phyloP scores from a whole-genome alignment of 2,888 invertebrate genomes.

The Artemia sp. region DNA sequence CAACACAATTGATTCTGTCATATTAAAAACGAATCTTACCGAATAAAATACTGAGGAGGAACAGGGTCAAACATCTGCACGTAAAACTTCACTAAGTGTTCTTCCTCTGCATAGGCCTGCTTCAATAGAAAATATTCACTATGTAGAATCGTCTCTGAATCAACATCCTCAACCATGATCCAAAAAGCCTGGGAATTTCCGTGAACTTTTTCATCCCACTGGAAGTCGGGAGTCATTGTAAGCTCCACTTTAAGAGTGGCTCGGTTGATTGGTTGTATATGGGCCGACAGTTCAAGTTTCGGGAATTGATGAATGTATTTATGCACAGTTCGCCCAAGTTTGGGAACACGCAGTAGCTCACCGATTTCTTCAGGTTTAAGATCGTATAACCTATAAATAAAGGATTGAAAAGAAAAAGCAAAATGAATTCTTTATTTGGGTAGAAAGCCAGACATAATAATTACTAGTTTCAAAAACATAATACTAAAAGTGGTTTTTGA shows the following conservation, averaged over 20 bases:
- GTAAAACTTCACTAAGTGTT: conserved; percentile 91
- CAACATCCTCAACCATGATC: conserved; percentile 36
- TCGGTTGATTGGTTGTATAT: conserved; percentile 89
- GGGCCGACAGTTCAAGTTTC: conserved; percentile 82
- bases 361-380: conserved; percentile 93
- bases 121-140: conserved; percentile 90
- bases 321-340: conserved; percentile 84
- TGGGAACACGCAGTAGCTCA: conserved; percentile 75
- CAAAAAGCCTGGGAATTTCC: conserved; percentile 47
- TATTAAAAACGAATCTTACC: conserved; percentile 26
- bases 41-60: conserved; percentile 91
- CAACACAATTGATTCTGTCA: no score
- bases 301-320: conserved; percentile 93
- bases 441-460: not conserved
- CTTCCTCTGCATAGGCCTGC: conserved; percentile 79
- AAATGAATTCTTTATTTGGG: not conserved
- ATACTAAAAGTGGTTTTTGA: no score
- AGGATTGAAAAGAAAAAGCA: not conserved
- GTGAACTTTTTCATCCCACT: conserved; percentile 90
- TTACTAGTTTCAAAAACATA: not conserved
- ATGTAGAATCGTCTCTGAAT: conserved; percentile 48
- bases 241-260: conserved; percentile 84
- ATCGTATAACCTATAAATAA: conserved; percentile 55
- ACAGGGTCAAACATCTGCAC: conserved; percentile 96
- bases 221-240: conserved; percentile 94